A percentile compares a stretch with the other conserved stretches of the same genome.
These are phyloP conservation scores for Druon quercuslanigerum DNA, from an alignment of 1,140 invertebrate species.

Conservation along the genomic window DNA sequence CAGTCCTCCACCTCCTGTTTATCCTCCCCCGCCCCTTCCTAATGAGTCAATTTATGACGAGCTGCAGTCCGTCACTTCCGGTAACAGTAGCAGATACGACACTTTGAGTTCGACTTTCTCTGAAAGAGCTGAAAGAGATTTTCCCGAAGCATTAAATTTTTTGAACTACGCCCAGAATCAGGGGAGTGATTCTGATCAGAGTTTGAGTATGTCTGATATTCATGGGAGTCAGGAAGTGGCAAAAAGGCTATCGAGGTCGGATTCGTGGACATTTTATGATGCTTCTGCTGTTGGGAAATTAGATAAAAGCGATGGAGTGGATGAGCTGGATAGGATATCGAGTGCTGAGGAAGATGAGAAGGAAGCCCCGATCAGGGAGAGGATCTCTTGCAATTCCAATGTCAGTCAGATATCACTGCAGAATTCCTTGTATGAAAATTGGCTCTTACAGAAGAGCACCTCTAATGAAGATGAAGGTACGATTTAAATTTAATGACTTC, in stretches of 20 bases:
- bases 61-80: slow-evolving; percentile 72
- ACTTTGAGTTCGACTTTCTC: slow-evolving; percentile 67
- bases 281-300: slow-evolving; percentile 48
- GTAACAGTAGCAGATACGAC: slow-evolving; percentile 67
- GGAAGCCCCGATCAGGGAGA: slow-evolving; percentile 47
- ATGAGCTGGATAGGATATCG: slow-evolving; percentile 61
- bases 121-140: slow-evolving; percentile 70
- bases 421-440: slow-evolving; percentile 70
- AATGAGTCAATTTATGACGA: slow-evolving; percentile 79
- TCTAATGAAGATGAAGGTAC: slow-evolving; percentile 15
- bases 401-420: slow-evolving; percentile 60
- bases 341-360: slow-evolving; percentile 58
- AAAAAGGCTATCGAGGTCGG: slow-evolving; percentile 70
- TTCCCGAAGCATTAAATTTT: slow-evolving; percentile 64
- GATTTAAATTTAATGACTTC: too few species aligned
- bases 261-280: slow-evolving; percentile 79
- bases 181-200: slow-evolving; percentile 72
- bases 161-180: slow-evolving; percentile 51
- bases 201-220: slow-evolving; percentile 61
- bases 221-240: slow-evolving; percentile 42
- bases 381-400: slow-evolving; percentile 51
- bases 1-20: slow-evolving; percentile 75
- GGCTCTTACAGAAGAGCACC: slow-evolving; percentile 43
- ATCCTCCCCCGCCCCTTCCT: slow-evolving; percentile 78
- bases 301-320: slow-evolving; percentile 44